These are phyloP conservation scores for Pygocentrus nattereri DNA, from an alignment of 2,797 vertebrate genomes.

Conservation along the genomic window DNA sequence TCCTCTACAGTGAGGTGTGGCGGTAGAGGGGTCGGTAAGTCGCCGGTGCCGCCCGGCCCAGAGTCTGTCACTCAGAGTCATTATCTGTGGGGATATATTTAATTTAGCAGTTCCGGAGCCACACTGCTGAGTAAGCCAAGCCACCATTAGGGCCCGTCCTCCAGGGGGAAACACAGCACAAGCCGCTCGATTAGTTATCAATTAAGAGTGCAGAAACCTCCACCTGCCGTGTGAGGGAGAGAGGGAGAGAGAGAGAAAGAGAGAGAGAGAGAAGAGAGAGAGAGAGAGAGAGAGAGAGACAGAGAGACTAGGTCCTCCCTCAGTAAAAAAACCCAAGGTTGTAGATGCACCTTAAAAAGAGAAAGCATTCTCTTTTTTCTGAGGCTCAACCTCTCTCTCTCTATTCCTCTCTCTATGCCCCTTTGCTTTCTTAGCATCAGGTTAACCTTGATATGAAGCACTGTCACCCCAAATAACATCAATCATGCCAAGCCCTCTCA, in stretches of 20 bases:
- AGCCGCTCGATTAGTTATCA: constrained; percentile 85
- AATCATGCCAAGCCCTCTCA: constrained; percentile 81
- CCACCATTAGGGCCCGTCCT: constrained; percentile 70
- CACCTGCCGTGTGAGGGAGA: constrained; percentile 69
- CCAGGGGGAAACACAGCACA: constrained; percentile 80
- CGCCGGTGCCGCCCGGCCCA: constrained; percentile 57
- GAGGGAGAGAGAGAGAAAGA: constrained; percentile 17
- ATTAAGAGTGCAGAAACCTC: constrained; percentile 82
- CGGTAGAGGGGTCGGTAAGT: constrained; percentile 61
- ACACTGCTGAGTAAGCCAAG: constrained; percentile 74
- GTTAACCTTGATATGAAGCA: constrained; percentile 84
- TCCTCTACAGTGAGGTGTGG: constrained; percentile 50
- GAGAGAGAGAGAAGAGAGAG: constrained; percentile 49
- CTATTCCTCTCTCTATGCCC: constrained; percentile 37
- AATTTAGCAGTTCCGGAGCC: constrained; percentile 74
- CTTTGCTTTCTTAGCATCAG: constrained; percentile 75
- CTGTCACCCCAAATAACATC: constrained; percentile 83
- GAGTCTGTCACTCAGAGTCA: constrained; percentile 70
- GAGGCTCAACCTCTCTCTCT: background rate
- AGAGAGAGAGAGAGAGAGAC: constrained; percentile 17
- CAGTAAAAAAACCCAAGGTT: background rate
- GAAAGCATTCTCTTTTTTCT: constrained; percentile 47
- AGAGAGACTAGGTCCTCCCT: background rate
- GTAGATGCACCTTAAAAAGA: background rate
- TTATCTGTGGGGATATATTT: constrained; percentile 76